A percentile compares a stretch with the other conserved stretches of the same genome.
phyloP scores from a whole-genome alignment of 2,797 vertebrate genomes.

The Sparus aurata region DNA sequence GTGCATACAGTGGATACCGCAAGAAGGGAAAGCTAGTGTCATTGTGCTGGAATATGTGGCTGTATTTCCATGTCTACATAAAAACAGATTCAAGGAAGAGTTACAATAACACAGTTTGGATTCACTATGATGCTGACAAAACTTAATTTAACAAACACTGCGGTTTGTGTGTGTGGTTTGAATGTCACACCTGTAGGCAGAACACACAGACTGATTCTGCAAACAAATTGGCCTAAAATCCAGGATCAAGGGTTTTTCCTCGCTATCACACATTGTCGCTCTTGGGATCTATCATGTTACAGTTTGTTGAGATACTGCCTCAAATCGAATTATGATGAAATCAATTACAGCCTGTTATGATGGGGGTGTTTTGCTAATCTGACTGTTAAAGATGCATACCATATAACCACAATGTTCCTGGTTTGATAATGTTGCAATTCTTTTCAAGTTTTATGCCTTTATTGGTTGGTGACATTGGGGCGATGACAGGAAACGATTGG shows the following conservation, averaged over 20 bases:
- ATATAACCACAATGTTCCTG: too few species aligned
- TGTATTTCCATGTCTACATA: not conserved
- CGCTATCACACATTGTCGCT: not conserved
- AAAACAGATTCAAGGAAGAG: too few species aligned
- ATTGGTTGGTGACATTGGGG: too few species aligned
- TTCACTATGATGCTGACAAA: not conserved
- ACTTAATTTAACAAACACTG: not conserved
- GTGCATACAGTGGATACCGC: not conserved
- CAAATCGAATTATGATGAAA: too few species aligned
- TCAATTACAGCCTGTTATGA: too few species aligned
- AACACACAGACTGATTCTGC: not conserved
- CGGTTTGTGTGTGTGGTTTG: not conserved
- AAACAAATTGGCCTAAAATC: not conserved
- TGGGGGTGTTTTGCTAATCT: too few species aligned
- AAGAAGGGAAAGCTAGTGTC: not conserved
- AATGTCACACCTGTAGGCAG: not conserved
- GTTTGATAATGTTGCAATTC: too few species aligned
- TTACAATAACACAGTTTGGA: too few species aligned
- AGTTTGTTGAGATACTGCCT: not conserved
- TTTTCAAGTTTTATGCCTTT: too few species aligned
- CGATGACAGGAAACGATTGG: too few species aligned
- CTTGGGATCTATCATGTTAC: not conserved
- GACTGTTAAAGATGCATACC: too few species aligned
- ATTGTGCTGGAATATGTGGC: not conserved
- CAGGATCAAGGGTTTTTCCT: not conserved